Evolutionary conservation across 2,113 vertebrate species (phyloP), one percentile per base, ranked within the genome.

Genomic region (Clinocottus analis): DNA sequence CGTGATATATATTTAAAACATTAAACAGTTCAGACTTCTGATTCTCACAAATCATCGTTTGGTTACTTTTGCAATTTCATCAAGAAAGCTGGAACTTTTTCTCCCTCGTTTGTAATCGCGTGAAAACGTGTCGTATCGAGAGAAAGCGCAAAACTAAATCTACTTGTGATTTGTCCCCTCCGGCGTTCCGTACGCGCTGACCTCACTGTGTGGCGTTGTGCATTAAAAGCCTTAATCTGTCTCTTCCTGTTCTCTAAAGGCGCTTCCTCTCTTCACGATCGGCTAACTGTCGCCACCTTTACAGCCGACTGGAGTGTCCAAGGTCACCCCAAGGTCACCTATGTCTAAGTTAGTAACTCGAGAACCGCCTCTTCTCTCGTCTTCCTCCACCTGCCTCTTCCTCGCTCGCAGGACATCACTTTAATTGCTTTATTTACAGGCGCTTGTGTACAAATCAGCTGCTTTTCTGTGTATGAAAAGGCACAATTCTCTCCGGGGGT

Each of bases 291-390:
- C 58, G 47, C 23, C 14, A 7, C 31, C 45, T 8, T 73, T 25
- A 23, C 4, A 59, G 51, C 27, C 33, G 3, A 59, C 25, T 41
- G 9, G 75, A 82, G 72, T 8, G 77, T 81, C 87, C 60, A 78
- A 79, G 43, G 78, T 87, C 85, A 3, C 39, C 87, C 86, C 61
- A 78, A 79, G 43, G 78, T 87, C 84, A 3, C 31, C 66, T 70
- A 63, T 63, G 58, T 61, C 80, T 73, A 67, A 62, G 45, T 61
- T 75, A 76, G 66, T 83, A 45, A 64, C 17, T 75, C 12, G 58
- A 31, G 3, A 65, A 4, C 43, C 16, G 61, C 45, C 6, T 1
- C 45, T 47, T 5, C n/a, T n/a, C n/a, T n/a, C n/a, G n/a, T n/a
- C n/a, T 7, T 61, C n/a, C 14, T 5, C 59, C 10, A n/a, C 12